These are phyloP conservation scores for Drosophila sechellia DNA, from an alignment of 1,140 invertebrate genomes.

Conservation along the genomic window DNA sequence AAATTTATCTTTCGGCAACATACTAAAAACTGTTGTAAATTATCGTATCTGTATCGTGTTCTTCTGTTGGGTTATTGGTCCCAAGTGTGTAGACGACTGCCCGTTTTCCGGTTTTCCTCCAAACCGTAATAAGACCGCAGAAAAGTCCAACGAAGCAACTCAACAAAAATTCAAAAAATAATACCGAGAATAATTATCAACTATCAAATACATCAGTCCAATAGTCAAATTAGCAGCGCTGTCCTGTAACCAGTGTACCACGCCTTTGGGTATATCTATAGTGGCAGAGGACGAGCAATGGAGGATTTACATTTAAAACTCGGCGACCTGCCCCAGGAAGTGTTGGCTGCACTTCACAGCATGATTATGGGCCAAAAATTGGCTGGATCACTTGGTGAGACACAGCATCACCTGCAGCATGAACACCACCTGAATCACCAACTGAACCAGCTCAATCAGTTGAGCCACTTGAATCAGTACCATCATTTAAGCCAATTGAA, in stretches of 20 bases:
- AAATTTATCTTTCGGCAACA: slow-evolving; percentile 69
- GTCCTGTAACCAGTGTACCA: background rate
- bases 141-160: background rate
- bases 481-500: slow-evolving; percentile 2
- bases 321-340: background rate
- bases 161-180: background rate
- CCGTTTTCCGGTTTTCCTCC: slow-evolving; percentile 20
- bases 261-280: background rate
- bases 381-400: background rate
- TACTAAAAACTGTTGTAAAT: slow-evolving; percentile 61
- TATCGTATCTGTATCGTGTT: slow-evolving; percentile 48
- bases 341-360: background rate
- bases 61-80: slow-evolving; percentile 3
- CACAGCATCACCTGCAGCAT: slow-evolving; percentile 9
- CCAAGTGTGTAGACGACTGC: slow-evolving; percentile 17
- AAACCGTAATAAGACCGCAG: slow-evolving; percentile 3
- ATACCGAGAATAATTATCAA: background rate
- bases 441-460: background rate
- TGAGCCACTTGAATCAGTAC: slow-evolving; percentile 1
- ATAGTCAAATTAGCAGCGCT: background rate
- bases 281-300: background rate
- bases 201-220: background rate
- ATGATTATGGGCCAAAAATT: background rate
- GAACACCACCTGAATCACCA: slow-evolving; percentile 6
- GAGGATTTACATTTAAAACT: background rate